Percentiles rank a stretch among this genome's conserved stretches.
phyloP scores from a whole-genome alignment of 2,113 vertebrate genomes.

The Atherinomorus stipes region DNA sequence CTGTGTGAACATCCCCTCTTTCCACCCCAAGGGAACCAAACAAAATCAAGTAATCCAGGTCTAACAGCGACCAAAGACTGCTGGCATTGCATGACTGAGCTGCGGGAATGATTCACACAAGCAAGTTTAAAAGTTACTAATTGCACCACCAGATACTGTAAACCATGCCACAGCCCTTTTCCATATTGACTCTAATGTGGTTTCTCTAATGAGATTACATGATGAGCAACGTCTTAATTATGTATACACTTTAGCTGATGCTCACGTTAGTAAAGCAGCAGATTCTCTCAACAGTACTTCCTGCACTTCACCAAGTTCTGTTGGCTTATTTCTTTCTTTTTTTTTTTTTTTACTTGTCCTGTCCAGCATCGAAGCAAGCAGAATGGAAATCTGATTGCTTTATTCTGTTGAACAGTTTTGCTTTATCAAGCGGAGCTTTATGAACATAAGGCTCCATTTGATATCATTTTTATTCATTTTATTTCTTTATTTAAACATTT shows the following conservation, averaged over 20 bases:
- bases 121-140: background rate
- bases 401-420: too few species aligned
- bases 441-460: too few species aligned
- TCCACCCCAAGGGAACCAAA: background rate
- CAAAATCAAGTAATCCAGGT: background rate
- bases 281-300: background rate
- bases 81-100: background rate
- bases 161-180: conserved; percentile 1
- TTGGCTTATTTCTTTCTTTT: background rate
- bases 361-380: too few species aligned
- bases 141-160: conserved; percentile 3
- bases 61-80: background rate
- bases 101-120: background rate
- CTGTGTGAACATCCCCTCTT: too few species aligned
- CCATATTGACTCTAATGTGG: background rate
- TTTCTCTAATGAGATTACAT: background rate
- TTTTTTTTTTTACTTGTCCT: too few species aligned
- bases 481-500: too few species aligned
- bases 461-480: too few species aligned
- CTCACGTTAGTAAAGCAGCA: background rate
- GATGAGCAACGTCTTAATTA: background rate
- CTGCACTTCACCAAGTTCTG: background rate
- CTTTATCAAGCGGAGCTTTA: too few species aligned
- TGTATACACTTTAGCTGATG: background rate
- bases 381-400: too few species aligned